Conservation (phyloP, 2,113 vertebrate species). For the Amblyopsis rosae region DNA sequence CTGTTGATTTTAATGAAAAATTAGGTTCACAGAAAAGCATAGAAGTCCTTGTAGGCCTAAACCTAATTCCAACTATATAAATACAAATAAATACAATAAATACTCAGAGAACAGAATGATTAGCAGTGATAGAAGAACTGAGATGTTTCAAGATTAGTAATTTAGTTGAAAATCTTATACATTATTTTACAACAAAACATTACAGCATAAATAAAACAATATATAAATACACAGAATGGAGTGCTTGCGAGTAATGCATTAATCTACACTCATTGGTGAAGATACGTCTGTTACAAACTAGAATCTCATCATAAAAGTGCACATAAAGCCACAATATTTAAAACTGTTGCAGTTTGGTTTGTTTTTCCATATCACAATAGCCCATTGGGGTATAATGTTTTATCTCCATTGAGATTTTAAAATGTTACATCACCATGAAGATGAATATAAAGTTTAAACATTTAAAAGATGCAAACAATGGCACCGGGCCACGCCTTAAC, state of each 20-base stretch:
- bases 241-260: background rate
- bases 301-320: constrained; percentile 8
- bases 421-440: constrained; percentile 47
- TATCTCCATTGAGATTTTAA: constrained; percentile 65
- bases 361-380: background rate
- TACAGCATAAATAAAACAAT: background rate
- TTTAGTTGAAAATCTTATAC: too few species aligned
- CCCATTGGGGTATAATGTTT: constrained; percentile 8
- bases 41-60: background rate
- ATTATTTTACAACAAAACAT: background rate
- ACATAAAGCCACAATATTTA: constrained; percentile 20
- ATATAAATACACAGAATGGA: background rate
- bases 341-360: constrained; percentile 73
- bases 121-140: background rate
- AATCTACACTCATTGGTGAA: constrained; percentile 27
- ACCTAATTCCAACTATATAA: constrained; percentile 34
- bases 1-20: constrained; percentile 36
- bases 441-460: constrained; percentile 53
- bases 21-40: constrained; percentile 36
- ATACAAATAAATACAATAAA: constrained; percentile 71
- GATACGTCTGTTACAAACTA: constrained; percentile 44
- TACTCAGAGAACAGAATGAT: constrained; percentile 27
- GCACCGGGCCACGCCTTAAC: background rate
- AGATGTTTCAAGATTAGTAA: too few species aligned
- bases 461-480: constrained; percentile 8